Evolutionary conservation across 2,113 vertebrate species (phyloP).

Genomic region (Uria lomvia): DNA sequence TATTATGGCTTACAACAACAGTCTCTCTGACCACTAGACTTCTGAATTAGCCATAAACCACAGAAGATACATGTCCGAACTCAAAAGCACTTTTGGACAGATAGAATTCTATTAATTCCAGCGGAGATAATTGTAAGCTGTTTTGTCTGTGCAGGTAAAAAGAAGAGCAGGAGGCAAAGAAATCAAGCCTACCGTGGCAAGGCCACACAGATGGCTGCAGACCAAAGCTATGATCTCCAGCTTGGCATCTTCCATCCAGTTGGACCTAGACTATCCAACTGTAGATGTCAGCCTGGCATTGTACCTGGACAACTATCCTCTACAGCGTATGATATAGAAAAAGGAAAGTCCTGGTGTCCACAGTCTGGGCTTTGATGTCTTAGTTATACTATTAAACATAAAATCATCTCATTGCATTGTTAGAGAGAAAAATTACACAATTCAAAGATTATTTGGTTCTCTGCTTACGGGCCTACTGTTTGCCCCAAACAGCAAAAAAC

Average conservation of each 20-base stretch:
- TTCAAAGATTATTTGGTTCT: not conserved
- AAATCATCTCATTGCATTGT: not conserved
- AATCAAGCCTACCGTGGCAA: not conserved
- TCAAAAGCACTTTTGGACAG: not conserved
- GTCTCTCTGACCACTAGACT: not conserved
- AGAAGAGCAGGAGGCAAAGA: not conserved
- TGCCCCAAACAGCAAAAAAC: not conserved
- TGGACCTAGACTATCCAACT: not conserved
- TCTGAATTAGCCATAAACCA: slow-evolving; percentile 17
- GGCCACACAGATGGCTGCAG: not conserved
- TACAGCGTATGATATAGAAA: too few species aligned
- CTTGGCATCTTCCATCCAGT: not conserved
- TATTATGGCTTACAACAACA: not conserved
- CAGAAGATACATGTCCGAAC: not conserved
- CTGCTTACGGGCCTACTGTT: not conserved
- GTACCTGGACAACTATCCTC: not conserved
- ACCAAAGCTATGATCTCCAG: not conserved
- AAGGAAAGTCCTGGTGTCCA: not conserved
- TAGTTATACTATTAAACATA: not conserved
- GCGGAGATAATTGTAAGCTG: not conserved
- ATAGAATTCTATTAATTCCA: not conserved
- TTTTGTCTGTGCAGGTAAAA: not conserved
- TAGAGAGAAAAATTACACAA: not conserved
- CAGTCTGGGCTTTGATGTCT: not conserved
- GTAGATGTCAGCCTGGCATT: not conserved